Base-by-base conservation (phyloP, 2,797 vertebrate genomes). In the Perodicticus potto region DNA sequence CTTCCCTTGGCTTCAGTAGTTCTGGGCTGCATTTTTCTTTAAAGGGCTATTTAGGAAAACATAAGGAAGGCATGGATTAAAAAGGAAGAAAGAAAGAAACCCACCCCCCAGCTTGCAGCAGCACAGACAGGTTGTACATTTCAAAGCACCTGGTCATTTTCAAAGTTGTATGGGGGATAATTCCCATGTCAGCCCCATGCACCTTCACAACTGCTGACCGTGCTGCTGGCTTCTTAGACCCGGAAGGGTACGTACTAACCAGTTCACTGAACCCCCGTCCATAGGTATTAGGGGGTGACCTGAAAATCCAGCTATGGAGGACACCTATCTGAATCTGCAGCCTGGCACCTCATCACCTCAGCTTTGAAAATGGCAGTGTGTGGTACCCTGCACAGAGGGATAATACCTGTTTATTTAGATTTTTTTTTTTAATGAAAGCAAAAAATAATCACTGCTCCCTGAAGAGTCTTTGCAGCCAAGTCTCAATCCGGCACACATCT, bases 381-480 rank as follows among this genome's bases (percentile, higher is more conserved):
- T 27, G 81, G 65, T n/a, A 43, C n/a, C n/a, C 93, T 53, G 29
- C n/a, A 32, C 84, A 55, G 89, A 95, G 67, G 49, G 94, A 78
- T 86, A 95, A 97, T 91, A 97, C 95, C 93, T 96, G 96, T 34
- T 96, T 83, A n/a, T 86, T 85, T 94, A 63, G 29, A 9, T 80
- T 89, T 77, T 37, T 89, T 89, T 65, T 63, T 70, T 61, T 27
- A 90, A 70, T 29, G 37, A 97, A 95, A 97, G 74, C 70, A 85
- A 94, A 96, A 88, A 85, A 86, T 40, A 93, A 85, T 70, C 72
- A 84, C 76, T 8, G 34, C 90, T 95, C 87, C 93, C 86, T 73
- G 70, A 89, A 95, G 81, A 95, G 82, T 93, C 87, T 92, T 94
- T 95, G 91, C 94, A 97, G 96, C 94, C 96, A 97, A 97, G 93